Conservation (phyloP, 2,888 invertebrate genomes). For the Pristionchus arcanus region DNA sequence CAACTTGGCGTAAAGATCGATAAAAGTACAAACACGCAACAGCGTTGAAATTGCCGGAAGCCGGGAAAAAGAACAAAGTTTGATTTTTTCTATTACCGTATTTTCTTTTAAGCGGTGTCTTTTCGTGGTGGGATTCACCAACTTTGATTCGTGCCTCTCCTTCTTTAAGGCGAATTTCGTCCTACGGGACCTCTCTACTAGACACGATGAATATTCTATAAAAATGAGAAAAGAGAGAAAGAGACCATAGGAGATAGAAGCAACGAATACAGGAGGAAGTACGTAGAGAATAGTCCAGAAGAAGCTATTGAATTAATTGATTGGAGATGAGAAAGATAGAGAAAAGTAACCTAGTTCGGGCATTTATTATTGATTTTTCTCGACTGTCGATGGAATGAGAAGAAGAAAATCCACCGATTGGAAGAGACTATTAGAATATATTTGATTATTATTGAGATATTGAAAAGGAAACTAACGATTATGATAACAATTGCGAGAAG, state of each 20-base stretch:
- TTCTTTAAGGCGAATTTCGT: too few relatives aligned
- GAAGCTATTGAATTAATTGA: neutral
- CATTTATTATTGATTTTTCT: neutral
- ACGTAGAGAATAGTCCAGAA: slow-evolving; percentile 9
- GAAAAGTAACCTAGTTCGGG: neutral
- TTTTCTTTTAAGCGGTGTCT: too few relatives aligned
- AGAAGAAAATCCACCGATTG: neutral
- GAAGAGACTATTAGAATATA: neutral
- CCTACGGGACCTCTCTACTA: too few relatives aligned
- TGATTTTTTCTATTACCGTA: too few relatives aligned
- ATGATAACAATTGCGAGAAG: neutral
- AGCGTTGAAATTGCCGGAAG: too few relatives aligned
- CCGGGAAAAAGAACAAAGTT: too few relatives aligned
- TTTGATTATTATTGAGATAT: neutral
- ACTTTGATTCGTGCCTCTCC: too few relatives aligned
- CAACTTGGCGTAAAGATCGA: too few relatives aligned
- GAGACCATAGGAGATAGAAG: neutral
- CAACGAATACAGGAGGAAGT: neutral
- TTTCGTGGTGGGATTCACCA: too few relatives aligned
- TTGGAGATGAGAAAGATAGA: neutral
- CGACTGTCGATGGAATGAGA: neutral
- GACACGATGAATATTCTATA: too few relatives aligned
- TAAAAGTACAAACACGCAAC: too few relatives aligned
- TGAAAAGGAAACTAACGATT: neutral
- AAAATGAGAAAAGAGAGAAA: neutral